Evolutionary conservation across 2,797 vertebrate species (phyloP).

Genomic region (Rousettus madagascariensis): DNA sequence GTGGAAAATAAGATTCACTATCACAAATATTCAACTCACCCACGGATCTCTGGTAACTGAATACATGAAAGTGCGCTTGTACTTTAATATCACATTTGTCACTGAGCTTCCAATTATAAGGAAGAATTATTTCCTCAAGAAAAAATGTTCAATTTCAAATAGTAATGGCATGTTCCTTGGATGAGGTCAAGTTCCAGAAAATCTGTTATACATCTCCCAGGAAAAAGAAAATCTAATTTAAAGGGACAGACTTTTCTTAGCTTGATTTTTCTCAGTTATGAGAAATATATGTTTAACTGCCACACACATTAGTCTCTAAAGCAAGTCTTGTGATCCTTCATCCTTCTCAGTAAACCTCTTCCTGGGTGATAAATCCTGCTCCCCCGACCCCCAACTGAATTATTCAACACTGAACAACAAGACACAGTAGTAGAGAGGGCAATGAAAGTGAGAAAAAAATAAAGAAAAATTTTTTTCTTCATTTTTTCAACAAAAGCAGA

Average conservation of each 20-base stretch:
- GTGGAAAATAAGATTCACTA: not conserved
- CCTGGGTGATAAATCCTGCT: conserved; percentile 28
- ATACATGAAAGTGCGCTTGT: not conserved
- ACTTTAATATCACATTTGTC: conserved; percentile 8
- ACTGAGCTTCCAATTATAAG: not conserved
- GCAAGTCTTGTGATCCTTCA: not conserved
- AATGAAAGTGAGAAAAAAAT: not conserved
- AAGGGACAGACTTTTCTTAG: not conserved
- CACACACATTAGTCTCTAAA: not conserved
- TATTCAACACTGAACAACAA: conserved; percentile 48
- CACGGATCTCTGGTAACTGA: not conserved
- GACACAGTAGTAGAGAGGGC: not conserved
- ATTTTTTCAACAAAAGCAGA: conserved; percentile 27
- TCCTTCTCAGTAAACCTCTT: not conserved
- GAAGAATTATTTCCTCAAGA: not conserved
- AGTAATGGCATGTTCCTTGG: not conserved
- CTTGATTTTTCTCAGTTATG: not conserved
- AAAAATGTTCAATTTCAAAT: conserved; percentile 28
- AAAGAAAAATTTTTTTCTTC: not conserved
- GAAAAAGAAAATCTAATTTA: conserved; percentile 37
- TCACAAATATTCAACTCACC: not conserved
- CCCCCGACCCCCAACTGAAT: not conserved
- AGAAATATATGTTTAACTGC: conserved; percentile 48
- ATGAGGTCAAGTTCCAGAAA: not conserved
- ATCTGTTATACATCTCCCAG: not conserved